Conservation (phyloP, 2,797 vertebrate genomes). For the Rhinogobio ventralis region DNA sequence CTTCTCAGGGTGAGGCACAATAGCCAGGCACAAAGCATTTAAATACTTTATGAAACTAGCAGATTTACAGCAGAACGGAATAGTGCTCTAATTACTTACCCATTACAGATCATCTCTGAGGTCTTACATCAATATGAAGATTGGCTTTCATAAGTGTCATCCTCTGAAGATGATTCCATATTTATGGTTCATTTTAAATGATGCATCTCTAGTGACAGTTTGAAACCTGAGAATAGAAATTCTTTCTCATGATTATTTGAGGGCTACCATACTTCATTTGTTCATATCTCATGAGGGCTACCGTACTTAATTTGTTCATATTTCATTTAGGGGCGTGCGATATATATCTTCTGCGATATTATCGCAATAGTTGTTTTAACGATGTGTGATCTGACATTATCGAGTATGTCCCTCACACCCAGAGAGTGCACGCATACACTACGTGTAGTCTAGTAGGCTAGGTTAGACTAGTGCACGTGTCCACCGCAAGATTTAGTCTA, state of each 20-base stretch:
- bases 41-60: slow-evolving; percentile 15
- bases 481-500: too few species aligned
- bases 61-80: neutral
- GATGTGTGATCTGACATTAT: too few species aligned
- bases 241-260: neutral
- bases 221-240: neutral
- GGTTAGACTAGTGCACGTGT: too few species aligned
- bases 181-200: slow-evolving; percentile 11
- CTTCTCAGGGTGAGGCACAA: slow-evolving; percentile 37
- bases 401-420: too few species aligned
- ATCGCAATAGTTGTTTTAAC: too few species aligned
- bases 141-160: neutral
- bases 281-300: neutral
- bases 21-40: slow-evolving; percentile 13
- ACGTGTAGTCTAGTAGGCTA: too few species aligned
- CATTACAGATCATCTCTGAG: neutral
- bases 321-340: too few species aligned
- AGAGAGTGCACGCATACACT: too few species aligned
- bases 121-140: neutral
- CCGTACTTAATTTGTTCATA: too few species aligned
- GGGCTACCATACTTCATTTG: neutral
- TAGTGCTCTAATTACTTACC: neutral
- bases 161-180: neutral
- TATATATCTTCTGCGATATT: too few species aligned
- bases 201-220: neutral